These are phyloP conservation scores for Apamea sordens DNA, from an alignment of 2,888 invertebrate species.

Conservation along the genomic window DNA sequence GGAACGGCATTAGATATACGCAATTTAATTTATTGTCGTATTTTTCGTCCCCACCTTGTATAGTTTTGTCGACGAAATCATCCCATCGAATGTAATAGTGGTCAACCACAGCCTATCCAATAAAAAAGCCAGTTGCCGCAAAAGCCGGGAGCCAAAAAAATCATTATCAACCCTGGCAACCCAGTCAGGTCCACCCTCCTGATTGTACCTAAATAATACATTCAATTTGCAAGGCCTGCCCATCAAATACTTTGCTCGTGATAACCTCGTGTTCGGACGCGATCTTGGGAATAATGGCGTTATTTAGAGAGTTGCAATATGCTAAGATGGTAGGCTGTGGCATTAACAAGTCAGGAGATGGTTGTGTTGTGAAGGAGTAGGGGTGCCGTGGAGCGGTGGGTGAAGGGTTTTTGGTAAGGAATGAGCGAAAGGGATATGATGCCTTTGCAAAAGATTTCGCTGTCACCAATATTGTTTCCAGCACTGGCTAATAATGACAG, in stretches of 20 bases:
- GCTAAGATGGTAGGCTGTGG: slow-evolving; percentile 89
- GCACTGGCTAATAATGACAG: background rate
- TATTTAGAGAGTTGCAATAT: slow-evolving; percentile 90
- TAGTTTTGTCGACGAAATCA: background rate
- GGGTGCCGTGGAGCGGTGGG: slow-evolving; percentile 69
- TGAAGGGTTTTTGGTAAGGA: background rate
- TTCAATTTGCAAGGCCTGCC: slow-evolving; percentile 84
- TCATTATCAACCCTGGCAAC: slow-evolving; percentile 57
- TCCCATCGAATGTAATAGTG: background rate
- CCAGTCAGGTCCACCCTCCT: slow-evolving; percentile 69
- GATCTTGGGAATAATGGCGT: slow-evolving; percentile 86
- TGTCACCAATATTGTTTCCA: background rate
- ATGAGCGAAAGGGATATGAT: background rate
- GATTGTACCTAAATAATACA: slow-evolving; percentile 89
- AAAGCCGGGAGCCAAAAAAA: background rate
- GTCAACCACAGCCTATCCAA: background rate
- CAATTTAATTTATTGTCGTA: too few species aligned
- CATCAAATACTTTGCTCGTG: slow-evolving; percentile 87
- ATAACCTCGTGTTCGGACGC: slow-evolving; percentile 84
- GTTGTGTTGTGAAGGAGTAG: slow-evolving; percentile 78
- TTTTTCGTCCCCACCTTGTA: too few species aligned
- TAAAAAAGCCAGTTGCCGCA: background rate
- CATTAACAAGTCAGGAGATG: slow-evolving; percentile 90
- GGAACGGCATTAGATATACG: too few species aligned
- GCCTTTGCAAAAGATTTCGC: background rate